Evolutionary conservation across 2,797 vertebrate species (phyloP).

Genomic region (Emys orbicularis): DNA sequence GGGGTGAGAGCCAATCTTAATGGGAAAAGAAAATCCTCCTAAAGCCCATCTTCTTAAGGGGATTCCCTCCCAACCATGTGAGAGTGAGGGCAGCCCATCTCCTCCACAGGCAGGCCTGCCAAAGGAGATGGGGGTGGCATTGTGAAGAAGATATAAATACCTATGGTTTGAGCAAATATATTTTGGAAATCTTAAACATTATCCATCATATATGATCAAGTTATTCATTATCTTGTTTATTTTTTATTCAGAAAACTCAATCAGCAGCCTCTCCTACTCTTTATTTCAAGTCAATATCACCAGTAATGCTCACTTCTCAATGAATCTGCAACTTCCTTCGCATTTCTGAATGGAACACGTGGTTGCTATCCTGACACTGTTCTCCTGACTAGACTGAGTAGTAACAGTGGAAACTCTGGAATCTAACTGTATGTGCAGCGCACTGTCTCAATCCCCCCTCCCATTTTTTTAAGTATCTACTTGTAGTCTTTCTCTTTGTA

Average conservation of each 20-base stretch:
- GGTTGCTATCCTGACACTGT: neutral
- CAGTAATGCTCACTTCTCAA: neutral
- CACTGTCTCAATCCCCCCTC: neutral
- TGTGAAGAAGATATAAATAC: neutral
- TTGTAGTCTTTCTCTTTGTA: neutral
- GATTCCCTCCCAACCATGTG: neutral
- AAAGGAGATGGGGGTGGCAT: neutral
- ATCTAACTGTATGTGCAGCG: neutral
- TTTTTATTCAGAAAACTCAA: neutral
- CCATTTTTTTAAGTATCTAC: neutral
- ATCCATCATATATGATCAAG: neutral
- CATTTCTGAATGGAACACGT: neutral
- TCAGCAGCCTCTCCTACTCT: neutral
- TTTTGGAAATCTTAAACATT: neutral
- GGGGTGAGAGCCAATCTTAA: too few species aligned
- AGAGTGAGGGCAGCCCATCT: neutral
- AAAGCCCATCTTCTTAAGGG: neutral
- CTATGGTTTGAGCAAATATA: neutral
- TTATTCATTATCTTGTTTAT: neutral
- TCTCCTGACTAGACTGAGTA: neutral
- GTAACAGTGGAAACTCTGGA: neutral
- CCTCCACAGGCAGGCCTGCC: neutral
- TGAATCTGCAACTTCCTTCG: neutral
- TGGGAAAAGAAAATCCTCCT: neutral
- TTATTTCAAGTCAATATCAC: neutral